Percentiles rank a stretch among this genome's conserved stretches.
These are phyloP conservation scores for Boloria selene DNA, from an alignment of 2,888 invertebrate genomes.

Conservation along the genomic window DNA sequence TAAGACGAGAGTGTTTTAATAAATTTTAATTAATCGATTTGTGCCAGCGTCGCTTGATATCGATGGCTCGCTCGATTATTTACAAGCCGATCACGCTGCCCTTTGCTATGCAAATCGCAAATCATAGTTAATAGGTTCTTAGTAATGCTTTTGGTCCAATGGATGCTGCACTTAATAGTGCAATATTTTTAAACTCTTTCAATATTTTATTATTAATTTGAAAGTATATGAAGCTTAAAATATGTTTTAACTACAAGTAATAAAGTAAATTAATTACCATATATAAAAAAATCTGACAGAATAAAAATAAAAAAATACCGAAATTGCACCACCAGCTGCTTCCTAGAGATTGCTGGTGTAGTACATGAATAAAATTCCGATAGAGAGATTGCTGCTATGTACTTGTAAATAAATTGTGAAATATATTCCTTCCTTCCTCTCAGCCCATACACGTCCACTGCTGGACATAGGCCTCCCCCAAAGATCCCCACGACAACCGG, in stretches of 20 bases:
- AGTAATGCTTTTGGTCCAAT: constrained; percentile 19
- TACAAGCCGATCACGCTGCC: constrained; percentile 50
- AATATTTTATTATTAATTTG: background rate
- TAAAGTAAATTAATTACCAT: background rate
- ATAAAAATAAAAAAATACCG: too few relatives aligned
- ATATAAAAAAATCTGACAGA: background rate
- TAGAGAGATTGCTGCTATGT: too few relatives aligned
- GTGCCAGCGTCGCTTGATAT: constrained; percentile 31
- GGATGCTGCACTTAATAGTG: constrained; percentile 13
- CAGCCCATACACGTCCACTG: too few relatives aligned
- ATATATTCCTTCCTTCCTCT: too few relatives aligned
- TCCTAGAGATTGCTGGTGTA: too few relatives aligned
- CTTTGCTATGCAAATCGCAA: constrained; percentile 57
- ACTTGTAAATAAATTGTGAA: too few relatives aligned
- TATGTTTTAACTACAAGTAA: too few relatives aligned
- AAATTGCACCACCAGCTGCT: too few relatives aligned
- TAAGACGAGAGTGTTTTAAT: constrained; percentile 27
- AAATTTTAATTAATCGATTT: constrained; percentile 37
- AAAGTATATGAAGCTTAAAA: background rate
- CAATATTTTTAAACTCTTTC: constrained; percentile 8
- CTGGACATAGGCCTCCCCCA: too few relatives aligned
- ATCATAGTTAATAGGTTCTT: constrained; percentile 41
- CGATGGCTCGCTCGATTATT: constrained; percentile 44
- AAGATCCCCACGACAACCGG: too few relatives aligned
- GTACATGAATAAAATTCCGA: too few relatives aligned